Evolutionary conservation across 2,888 invertebrate genomes (phyloP).

Genomic region (Campaea margaritaria): DNA sequence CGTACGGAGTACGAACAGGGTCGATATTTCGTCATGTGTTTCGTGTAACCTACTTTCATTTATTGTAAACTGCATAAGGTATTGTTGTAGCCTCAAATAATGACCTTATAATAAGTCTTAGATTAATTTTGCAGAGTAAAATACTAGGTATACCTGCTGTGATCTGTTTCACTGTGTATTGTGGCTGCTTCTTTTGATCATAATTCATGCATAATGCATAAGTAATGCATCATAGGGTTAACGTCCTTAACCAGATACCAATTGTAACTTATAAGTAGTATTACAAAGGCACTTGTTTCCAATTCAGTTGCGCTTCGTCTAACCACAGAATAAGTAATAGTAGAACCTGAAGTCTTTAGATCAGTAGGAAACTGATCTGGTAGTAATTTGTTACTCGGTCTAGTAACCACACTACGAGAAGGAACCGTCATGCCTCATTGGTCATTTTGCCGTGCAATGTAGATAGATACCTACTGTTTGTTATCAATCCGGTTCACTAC

Average conservation of each 20-base stretch:
- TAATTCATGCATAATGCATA: constrained; percentile 3
- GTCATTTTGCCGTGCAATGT: constrained; percentile 15
- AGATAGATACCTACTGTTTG: constrained; percentile 15
- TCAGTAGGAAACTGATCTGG: constrained; percentile 22
- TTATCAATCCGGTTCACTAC: constrained; percentile 31
- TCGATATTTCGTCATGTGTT: constrained; percentile 62
- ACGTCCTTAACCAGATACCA: neutral
- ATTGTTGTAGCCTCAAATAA: constrained; percentile 21
- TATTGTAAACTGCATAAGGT: constrained; percentile 46
- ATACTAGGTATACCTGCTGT: neutral
- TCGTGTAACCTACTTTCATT: constrained; percentile 66
- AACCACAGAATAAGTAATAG: too few relatives aligned
- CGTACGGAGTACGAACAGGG: constrained; percentile 59
- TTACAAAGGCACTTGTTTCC: constrained; percentile 5
- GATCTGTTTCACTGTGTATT: constrained; percentile 25
- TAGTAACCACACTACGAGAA: constrained; percentile 40
- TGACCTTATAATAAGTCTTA: constrained; percentile 22
- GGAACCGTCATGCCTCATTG: constrained; percentile 31
- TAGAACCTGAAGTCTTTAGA: constrained; percentile 4
- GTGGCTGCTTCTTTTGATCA: constrained; percentile 16
- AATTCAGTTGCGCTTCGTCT: constrained; percentile 4
- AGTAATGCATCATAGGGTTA: neutral
- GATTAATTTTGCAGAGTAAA: constrained; percentile 16
- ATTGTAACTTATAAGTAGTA: neutral
- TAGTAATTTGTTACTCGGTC: constrained; percentile 37